These are phyloP conservation scores for Onychomys torridus DNA, from an alignment of 2,797 vertebrate genomes.

Conservation along the genomic window DNA sequence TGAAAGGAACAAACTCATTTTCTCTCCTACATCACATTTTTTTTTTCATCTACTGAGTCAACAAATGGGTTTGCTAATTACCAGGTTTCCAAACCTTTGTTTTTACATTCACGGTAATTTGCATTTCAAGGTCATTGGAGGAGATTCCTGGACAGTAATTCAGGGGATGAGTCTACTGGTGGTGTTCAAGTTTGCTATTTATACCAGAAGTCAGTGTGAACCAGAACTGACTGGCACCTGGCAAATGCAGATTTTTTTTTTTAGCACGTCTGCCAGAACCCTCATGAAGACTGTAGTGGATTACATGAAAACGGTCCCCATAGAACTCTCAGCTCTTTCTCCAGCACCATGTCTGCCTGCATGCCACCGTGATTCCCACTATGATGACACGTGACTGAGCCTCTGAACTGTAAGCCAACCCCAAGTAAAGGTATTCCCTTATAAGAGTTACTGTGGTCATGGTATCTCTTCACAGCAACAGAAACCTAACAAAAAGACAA, in stretches of 20 bases:
- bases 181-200: neutral
- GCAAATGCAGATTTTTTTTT: neutral
- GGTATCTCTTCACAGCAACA: neutral
- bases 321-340: neutral
- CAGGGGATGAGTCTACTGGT: neutral
- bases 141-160: neutral
- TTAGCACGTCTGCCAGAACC: neutral
- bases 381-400: neutral
- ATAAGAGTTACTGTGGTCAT: neutral
- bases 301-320: neutral
- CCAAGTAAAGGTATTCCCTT: neutral
- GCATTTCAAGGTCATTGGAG: constrained; percentile 28
- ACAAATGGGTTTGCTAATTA: constrained; percentile 55
- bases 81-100: neutral
- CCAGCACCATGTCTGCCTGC: neutral
- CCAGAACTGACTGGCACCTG: neutral
- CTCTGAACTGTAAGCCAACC: neutral
- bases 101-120: constrained; percentile 7
- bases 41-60: constrained; percentile 24
- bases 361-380: neutral
- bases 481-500: neutral
- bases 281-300: neutral
- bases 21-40: constrained; percentile 19
- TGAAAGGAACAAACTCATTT: constrained; percentile 32
- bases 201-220: neutral